Conservation (phyloP, 2,888 invertebrate genomes). For the Opisthograptis luteolata region DNA sequence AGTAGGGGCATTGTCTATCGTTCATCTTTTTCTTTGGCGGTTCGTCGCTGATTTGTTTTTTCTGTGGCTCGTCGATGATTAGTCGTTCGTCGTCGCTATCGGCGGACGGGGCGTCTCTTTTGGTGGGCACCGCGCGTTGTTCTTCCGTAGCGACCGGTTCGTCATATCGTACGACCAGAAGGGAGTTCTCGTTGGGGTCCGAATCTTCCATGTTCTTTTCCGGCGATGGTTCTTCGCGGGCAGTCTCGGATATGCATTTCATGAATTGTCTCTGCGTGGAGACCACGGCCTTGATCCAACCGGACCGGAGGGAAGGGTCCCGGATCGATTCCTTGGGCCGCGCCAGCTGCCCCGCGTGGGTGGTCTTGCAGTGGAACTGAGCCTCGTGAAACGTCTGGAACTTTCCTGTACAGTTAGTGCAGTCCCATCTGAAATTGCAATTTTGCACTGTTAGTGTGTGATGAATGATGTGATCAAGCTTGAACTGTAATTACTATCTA, state of each 20-base stretch:
- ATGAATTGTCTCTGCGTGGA: constrained; percentile 53
- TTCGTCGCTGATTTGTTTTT: constrained; percentile 60
- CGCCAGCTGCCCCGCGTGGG: constrained; percentile 47
- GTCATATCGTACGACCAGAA: constrained; percentile 69
- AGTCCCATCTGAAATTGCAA: constrained; percentile 67
- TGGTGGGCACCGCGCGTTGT: constrained; percentile 29
- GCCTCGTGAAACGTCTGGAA: constrained; percentile 73
- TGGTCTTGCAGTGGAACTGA: constrained; percentile 67
- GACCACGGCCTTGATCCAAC: constrained; percentile 60
- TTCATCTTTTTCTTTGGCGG: constrained; percentile 25
- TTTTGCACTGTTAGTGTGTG: constrained; percentile 1
- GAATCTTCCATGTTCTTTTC: constrained; percentile 14
- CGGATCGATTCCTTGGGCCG: constrained; percentile 60
- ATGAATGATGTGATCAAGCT: background rate
- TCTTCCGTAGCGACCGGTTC: constrained; percentile 59
- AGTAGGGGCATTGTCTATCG: constrained; percentile 54
- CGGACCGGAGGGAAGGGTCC: constrained; percentile 51
- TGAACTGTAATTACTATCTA: background rate
- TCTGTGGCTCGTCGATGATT: constrained; percentile 54
- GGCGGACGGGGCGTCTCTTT: constrained; percentile 28
- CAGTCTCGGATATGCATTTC: constrained; percentile 28
- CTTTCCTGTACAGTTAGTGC: constrained; percentile 57
- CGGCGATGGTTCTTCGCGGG: background rate
- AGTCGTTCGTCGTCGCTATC: constrained; percentile 62
- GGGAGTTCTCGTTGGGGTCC: constrained; percentile 55